Conservation (phyloP, 2,797 vertebrate species). For the Galaxias olidus region DNA sequence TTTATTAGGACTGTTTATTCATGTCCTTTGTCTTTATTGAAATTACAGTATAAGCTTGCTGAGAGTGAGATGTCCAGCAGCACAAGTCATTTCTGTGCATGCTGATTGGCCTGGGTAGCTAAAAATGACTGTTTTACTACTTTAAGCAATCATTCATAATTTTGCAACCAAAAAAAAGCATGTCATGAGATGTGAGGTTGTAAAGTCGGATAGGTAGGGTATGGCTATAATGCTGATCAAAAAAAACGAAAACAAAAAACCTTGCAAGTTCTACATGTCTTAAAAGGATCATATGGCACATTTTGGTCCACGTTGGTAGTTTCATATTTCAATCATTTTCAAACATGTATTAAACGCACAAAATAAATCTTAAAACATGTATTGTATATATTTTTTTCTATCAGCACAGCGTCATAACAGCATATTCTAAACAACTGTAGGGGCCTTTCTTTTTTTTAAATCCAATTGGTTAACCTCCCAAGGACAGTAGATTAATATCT, state of each 20-base stretch:
- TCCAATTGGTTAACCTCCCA: slow-evolving; percentile 56
- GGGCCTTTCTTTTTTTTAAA: slow-evolving; percentile 44
- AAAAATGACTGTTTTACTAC: slow-evolving; percentile 66
- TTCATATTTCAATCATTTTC: slow-evolving; percentile 67
- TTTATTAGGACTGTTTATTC: slow-evolving; percentile 75
- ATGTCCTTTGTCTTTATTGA: slow-evolving; percentile 73
- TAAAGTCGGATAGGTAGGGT: slow-evolving; percentile 44
- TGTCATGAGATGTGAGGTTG: slow-evolving; percentile 53
- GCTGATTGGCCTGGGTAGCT: slow-evolving; percentile 46
- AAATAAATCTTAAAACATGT: slow-evolving; percentile 47
- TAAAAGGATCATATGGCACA: slow-evolving; percentile 87
- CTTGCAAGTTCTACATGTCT: slow-evolving; percentile 77
- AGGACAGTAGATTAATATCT: slow-evolving; percentile 43
- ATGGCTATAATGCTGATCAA: slow-evolving; percentile 50
- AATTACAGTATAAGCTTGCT: slow-evolving; percentile 74
- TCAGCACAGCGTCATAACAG: slow-evolving; percentile 72
- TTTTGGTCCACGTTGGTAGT: slow-evolving; percentile 92
- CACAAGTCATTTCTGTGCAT: slow-evolving; percentile 51
- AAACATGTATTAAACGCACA: slow-evolving; percentile 71
- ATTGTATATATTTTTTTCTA: slow-evolving; percentile 53
- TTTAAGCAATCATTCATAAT: slow-evolving; percentile 65
- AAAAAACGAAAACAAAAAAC: slow-evolving; percentile 30
- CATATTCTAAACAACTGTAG: slow-evolving; percentile 72
- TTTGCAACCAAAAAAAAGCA: slow-evolving; percentile 66
- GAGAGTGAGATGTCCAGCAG: slow-evolving; percentile 70